phyloP scores from a whole-genome alignment of 2,888 invertebrate genomes.

The Phrixothrix hirtus region DNA sequence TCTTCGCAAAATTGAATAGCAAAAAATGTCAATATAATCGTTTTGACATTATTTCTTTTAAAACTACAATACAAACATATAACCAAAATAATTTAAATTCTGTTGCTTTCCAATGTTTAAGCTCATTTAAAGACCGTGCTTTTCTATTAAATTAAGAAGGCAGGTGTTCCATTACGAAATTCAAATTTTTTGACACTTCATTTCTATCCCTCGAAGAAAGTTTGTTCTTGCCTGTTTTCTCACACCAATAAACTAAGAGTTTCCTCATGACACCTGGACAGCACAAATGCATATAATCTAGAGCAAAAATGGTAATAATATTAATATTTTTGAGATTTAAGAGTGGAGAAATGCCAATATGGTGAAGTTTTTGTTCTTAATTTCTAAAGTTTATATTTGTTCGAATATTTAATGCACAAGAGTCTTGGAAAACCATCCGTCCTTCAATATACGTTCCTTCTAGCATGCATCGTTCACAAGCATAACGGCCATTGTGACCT shows the following conservation, averaged over 20 bases:
- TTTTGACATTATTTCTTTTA: too few relatives aligned
- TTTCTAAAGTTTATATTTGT: not conserved
- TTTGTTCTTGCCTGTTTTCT: slow-evolving; percentile 1
- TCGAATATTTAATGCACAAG: not conserved
- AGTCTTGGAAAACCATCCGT: not conserved
- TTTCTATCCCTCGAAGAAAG: too few relatives aligned
- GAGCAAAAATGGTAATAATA: slow-evolving; percentile 4
- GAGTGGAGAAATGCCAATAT: not conserved
- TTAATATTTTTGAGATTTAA: slow-evolving; percentile 4
- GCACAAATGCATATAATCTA: slow-evolving; percentile 20
- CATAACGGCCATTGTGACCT: not conserved
- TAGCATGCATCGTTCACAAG: slow-evolving; percentile 1
- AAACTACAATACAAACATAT: too few relatives aligned
- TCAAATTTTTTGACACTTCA: too few relatives aligned
- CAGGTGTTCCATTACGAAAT: too few relatives aligned
- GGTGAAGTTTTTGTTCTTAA: not conserved
- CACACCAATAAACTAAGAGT: slow-evolving; percentile 9
- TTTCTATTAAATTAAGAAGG: too few relatives aligned
- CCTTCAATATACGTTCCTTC: not conserved
- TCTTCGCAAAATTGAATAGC: too few relatives aligned
- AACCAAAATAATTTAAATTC: too few relatives aligned
- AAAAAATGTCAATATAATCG: too few relatives aligned
- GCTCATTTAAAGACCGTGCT: too few relatives aligned
- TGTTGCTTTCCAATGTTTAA: too few relatives aligned
- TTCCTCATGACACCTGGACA: slow-evolving; percentile 14